Percentiles rank a stretch among this genome's conserved stretches.
phyloP scores from a whole-genome alignment of 2,888 invertebrate species.

The Temnothorax ravouxi region DNA sequence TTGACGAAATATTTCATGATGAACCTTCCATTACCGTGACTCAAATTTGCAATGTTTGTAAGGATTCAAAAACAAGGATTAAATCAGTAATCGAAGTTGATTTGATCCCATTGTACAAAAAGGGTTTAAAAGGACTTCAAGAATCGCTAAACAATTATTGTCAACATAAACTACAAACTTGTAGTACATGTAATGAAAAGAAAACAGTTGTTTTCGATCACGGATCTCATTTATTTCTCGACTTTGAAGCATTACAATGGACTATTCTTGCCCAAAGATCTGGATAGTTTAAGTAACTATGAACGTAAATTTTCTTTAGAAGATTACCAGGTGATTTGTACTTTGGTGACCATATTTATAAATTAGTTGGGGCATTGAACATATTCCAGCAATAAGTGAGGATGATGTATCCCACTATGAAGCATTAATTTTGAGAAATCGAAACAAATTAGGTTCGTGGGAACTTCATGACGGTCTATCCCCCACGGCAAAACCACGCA shows the following conservation, averaged over 20 bases:
- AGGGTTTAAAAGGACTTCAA: constrained; percentile 2
- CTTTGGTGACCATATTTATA: not conserved
- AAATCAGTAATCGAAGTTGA: constrained; percentile 28
- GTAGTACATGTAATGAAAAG: not conserved
- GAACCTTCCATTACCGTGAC: constrained; percentile 32
- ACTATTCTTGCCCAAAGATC: not conserved
- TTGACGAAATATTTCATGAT: constrained; percentile 28
- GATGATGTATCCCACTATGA: not conserved
- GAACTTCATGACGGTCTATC: not conserved
- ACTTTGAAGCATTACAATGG: constrained; percentile 4
- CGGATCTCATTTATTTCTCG: not conserved
- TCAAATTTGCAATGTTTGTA: constrained; percentile 12
- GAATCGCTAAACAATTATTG: not conserved
- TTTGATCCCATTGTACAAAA: constrained; percentile 35
- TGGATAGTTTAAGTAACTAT: not conserved
- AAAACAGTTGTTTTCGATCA: not conserved
- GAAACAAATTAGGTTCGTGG: not conserved
- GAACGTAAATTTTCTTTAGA: not conserved
- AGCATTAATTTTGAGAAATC: not conserved
- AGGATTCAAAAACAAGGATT: not conserved
- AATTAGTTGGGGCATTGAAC: not conserved
- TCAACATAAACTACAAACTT: not conserved
- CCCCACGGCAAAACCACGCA: not conserved
- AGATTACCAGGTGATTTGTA: not conserved
- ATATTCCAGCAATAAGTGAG: not conserved